phyloP scores from a whole-genome alignment of 2,113 vertebrate genomes.

The Bucco capensis region DNA sequence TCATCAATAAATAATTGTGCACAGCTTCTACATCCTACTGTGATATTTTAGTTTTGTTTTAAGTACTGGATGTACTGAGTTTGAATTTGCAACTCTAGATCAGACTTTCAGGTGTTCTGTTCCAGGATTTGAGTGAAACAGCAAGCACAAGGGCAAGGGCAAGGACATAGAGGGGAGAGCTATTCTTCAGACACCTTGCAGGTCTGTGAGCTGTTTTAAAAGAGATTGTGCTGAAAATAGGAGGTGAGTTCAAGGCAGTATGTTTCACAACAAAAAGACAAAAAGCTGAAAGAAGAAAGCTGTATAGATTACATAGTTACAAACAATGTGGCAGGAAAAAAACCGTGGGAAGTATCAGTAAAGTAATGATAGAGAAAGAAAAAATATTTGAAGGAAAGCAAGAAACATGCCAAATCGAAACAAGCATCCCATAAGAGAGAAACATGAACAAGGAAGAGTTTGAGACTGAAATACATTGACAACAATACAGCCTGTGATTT shows the following conservation, averaged over 20 bases:
- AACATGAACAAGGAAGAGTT: background rate
- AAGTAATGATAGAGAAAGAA: background rate
- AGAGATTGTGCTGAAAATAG: background rate
- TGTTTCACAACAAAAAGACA: background rate
- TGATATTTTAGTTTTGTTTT: constrained; percentile 6
- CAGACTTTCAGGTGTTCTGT: constrained; percentile 1
- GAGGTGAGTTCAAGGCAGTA: background rate
- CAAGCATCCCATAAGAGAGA: background rate
- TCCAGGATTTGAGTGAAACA: background rate
- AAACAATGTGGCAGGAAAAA: constrained; percentile 9
- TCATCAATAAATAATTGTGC: constrained; percentile 54
- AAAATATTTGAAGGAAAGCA: background rate
- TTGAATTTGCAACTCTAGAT: background rate
- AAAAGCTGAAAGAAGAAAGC: constrained; percentile 1
- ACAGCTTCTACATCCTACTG: constrained; percentile 7
- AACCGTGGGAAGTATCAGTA: background rate
- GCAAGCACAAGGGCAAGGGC: background rate
- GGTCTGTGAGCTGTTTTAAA: background rate
- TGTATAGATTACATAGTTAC: background rate
- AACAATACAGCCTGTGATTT: background rate
- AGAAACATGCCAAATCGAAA: background rate
- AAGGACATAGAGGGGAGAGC: background rate
- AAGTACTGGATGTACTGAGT: background rate
- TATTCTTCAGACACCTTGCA: background rate
- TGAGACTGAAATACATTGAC: background rate